These are phyloP conservation scores for Peromyscus aztecus DNA, from an alignment of 2,797 vertebrate genomes.

Conservation along the genomic window DNA sequence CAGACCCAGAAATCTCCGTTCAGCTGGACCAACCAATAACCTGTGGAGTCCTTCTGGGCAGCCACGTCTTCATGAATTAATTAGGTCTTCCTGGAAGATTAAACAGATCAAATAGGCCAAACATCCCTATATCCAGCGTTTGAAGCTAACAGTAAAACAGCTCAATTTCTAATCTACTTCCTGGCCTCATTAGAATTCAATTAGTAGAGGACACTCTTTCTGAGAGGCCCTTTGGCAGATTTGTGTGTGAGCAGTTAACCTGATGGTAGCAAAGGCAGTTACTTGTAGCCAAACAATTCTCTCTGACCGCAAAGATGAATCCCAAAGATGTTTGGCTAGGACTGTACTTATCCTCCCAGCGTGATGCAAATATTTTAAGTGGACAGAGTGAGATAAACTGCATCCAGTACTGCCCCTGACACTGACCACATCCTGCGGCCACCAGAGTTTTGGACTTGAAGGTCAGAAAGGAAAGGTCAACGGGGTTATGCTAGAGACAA, in stretches of 20 bases:
- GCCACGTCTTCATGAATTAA: constrained; percentile 64
- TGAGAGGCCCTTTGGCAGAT: constrained; percentile 78
- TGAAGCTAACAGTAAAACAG: constrained; percentile 72
- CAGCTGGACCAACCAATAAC: background rate
- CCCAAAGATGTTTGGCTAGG: constrained; percentile 73
- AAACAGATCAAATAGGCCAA: constrained; percentile 61
- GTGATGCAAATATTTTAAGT: constrained; percentile 76
- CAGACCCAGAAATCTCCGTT: background rate
- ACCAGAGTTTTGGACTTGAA: constrained; percentile 38
- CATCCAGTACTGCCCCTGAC: constrained; percentile 5
- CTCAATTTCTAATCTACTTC: constrained; percentile 80
- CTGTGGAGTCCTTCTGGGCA: constrained; percentile 34
- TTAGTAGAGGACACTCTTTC: constrained; percentile 77
- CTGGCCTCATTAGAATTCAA: constrained; percentile 80
- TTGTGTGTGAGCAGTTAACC: constrained; percentile 82
- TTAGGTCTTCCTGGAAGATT: constrained; percentile 56
- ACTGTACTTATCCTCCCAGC: constrained; percentile 70
- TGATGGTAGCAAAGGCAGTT: constrained; percentile 76
- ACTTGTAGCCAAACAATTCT: constrained; percentile 74
- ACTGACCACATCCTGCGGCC: constrained; percentile 60
- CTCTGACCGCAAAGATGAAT: constrained; percentile 60
- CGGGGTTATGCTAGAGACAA: background rate
- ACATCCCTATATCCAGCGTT: constrained; percentile 41
- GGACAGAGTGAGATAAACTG: constrained; percentile 74
- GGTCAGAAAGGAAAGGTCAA: constrained; percentile 67